Conservation (phyloP, 2,888 invertebrate species). For the Lepidocyrtoides sp. region DNA sequence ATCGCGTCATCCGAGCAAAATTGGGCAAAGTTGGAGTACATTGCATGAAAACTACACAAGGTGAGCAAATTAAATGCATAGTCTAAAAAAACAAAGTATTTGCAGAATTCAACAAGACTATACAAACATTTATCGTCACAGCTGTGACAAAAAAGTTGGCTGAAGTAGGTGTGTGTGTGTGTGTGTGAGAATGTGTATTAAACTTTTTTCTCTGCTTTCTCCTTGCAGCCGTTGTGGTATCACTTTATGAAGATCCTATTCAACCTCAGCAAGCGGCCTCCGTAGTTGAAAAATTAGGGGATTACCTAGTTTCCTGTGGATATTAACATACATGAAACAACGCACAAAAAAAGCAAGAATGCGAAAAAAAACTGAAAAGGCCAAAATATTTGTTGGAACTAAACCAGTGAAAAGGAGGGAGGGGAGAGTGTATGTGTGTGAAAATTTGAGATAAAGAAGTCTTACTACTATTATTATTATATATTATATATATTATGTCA, state of each 20-base stretch:
- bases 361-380: slow-evolving; percentile 73
- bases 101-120: background rate
- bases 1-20: slow-evolving; percentile 97
- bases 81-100: slow-evolving; percentile 84
- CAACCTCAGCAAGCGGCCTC: slow-evolving; percentile 98
- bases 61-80: slow-evolving; percentile 88
- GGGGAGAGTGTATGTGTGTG: slow-evolving; percentile 65
- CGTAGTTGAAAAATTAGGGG: slow-evolving; percentile 98
- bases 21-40: slow-evolving; percentile 97
- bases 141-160: background rate
- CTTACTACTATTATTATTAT: slow-evolving; percentile 78
- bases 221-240: slow-evolving; percentile 95
- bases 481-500: slow-evolving; percentile 68
- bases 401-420: slow-evolving; percentile 74
- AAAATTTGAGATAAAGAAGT: slow-evolving; percentile 78
- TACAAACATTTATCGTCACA: background rate
- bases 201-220: slow-evolving; percentile 77
- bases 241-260: slow-evolving; percentile 98
- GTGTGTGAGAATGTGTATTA: background rate
- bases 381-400: slow-evolving; percentile 79
- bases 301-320: slow-evolving; percentile 98
- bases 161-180: no score
- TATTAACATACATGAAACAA: slow-evolving; percentile 89
- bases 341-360: slow-evolving; percentile 79
- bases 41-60: slow-evolving; percentile 98